These are phyloP conservation scores for Schlechtendalia chinensis DNA, from an alignment of 1,140 invertebrate genomes.

Conservation along the genomic window DNA sequence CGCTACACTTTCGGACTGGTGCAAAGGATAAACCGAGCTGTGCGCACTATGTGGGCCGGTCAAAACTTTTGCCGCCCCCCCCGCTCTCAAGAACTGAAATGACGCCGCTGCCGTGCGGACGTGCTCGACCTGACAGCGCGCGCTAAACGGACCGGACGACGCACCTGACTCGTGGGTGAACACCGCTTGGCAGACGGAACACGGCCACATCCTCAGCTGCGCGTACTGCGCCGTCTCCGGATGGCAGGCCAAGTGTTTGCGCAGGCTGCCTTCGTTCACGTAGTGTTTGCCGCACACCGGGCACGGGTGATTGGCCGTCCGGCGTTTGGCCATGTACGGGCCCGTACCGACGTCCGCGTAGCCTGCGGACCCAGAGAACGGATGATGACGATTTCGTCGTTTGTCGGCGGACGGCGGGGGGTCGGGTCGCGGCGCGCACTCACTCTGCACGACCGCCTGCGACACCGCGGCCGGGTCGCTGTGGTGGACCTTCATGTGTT, in stretches of 20 bases:
- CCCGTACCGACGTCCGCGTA: constrained; percentile 27
- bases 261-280: constrained; percentile 87
- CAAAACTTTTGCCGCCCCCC: too few species aligned
- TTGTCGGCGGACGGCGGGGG: too few species aligned
- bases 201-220: constrained; percentile 88
- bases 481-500: constrained; percentile 93
- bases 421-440: too few species aligned
- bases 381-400: background rate
- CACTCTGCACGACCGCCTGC: constrained; percentile 27
- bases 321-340: constrained; percentile 79
- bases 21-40: too few species aligned
- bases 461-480: constrained; percentile 73
- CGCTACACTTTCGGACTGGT: too few species aligned
- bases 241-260: constrained; percentile 89
- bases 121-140: too few species aligned
- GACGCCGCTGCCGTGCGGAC: too few species aligned
- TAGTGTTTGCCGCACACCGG: constrained; percentile 93
- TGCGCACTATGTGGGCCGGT: too few species aligned
- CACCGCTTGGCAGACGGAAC: constrained; percentile 88
- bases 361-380: background rate
- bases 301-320: constrained; percentile 89
- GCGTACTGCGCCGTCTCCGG: constrained; percentile 85
- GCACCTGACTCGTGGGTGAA: constrained; percentile 91
- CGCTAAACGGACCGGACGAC: too few species aligned
- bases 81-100: too few species aligned